Base-by-base conservation (phyloP, 2,888 invertebrate species). In the Baccha elongata region DNA sequence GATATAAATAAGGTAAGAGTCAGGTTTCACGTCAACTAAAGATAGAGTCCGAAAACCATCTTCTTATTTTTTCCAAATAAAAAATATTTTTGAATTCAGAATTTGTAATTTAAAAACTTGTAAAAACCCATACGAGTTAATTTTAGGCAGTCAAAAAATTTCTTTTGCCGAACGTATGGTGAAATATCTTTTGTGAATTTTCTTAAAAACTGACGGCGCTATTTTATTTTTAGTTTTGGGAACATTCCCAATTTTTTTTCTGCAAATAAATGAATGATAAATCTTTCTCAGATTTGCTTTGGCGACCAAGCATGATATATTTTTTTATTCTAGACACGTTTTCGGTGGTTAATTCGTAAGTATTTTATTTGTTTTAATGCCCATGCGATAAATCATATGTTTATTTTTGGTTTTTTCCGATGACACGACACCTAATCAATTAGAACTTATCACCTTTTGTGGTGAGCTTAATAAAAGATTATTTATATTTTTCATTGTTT, bases 241-340 rank as follows among this genome's bases (percentile, higher is more conserved):
- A 67, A 58, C 3, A 3, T 29, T 52, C 65, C 65, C 73, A 73
- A 73, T 0, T 32, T 48, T 55, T 46, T 23, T 21, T 60, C 46
- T 32, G 26, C 42, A 29, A 55, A 64, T 55, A 64, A 64, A 40
- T 65, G 53, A 53, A 53, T 73, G 72, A 64, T 50, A 48, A 73
- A 73, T 72, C 53, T 29, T 2, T 8, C 19, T 44, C 44, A 60
- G 26, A 64, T 32, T n/a, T 72, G 44, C 42, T 42, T 69, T 15
- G 60, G 19, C 48, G 42, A 35, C 58, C 19, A 52, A 50, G 50
- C 46, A 48, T 19, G 23, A 23, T 3, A 10, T 53, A 11, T 44
- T 23, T 42, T 62, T 71, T 15, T 60, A 10, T 40, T 17, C 21
- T 11, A 23, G 60, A 32, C 60, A 60, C 60, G 50, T 40, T 50